These are phyloP conservation scores for Ptychochromis oligacanthus DNA, from an alignment of 2,113 vertebrate genomes.

Conservation along the genomic window DNA sequence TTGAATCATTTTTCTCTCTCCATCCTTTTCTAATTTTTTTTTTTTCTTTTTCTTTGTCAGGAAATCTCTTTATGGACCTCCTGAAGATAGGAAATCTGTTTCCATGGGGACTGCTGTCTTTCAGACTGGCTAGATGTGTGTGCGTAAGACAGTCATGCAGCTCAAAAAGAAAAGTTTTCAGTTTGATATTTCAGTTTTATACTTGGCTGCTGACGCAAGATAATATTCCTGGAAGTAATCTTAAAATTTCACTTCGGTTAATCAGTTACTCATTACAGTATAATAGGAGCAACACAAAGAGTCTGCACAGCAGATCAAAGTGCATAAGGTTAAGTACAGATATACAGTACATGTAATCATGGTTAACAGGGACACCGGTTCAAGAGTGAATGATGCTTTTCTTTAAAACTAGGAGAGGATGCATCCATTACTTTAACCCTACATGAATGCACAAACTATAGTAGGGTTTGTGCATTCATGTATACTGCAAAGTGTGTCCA, in stretches of 20 bases:
- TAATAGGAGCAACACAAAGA: neutral
- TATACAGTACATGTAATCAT: neutral
- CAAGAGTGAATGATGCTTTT: neutral
- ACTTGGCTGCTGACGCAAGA: conserved; percentile 12
- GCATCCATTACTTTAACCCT: neutral
- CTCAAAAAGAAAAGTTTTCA: conserved; percentile 52
- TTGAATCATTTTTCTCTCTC: neutral
- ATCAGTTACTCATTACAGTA: neutral
- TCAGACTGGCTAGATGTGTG: conserved; percentile 35
- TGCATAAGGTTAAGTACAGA: neutral
- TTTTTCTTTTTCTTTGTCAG: conserved; percentile 7
- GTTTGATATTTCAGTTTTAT: neutral
- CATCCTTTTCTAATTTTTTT: accelerated
- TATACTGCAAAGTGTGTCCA: too few species aligned
- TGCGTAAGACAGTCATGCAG: conserved; percentile 39
- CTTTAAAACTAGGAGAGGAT: neutral
- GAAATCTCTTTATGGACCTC: conserved; percentile 66
- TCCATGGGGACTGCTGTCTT: conserved; percentile 71
- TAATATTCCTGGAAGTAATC: neutral
- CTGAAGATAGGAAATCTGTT: conserved; percentile 62
- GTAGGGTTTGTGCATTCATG: neutral
- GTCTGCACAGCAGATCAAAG: neutral
- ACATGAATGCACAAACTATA: neutral
- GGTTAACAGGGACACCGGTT: neutral
- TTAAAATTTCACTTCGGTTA: neutral